phyloP scores from a whole-genome alignment of 1,140 invertebrate genomes.

The Neomicropteryx cornuta region DNA sequence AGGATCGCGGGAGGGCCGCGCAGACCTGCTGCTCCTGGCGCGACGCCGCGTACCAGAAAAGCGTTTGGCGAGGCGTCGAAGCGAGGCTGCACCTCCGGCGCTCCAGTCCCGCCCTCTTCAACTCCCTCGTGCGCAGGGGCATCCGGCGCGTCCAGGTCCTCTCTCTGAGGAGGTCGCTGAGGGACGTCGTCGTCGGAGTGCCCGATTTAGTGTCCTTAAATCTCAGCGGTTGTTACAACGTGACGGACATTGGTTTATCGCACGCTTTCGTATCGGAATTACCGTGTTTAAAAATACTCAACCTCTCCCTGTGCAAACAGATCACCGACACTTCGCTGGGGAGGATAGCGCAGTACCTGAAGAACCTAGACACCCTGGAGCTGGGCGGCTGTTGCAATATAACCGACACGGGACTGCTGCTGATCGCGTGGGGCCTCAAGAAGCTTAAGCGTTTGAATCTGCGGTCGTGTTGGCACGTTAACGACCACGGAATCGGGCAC shows the following conservation, averaged over 20 bases:
- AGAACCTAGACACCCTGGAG: constrained; percentile 78
- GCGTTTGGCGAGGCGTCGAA: constrained; percentile 87
- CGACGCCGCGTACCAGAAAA: constrained; percentile 83
- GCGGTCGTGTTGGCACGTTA: constrained; percentile 84
- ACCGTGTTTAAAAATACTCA: constrained; percentile 63
- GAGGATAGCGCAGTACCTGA: constrained; percentile 73
- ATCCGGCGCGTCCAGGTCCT: constrained; percentile 83
- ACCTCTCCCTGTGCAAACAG: constrained; percentile 90
- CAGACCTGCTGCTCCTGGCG: constrained; percentile 85
- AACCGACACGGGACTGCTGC: constrained; percentile 73
- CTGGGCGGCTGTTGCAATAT: constrained; percentile 85
- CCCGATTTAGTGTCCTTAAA: constrained; percentile 81
- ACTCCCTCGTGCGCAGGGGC: constrained; percentile 74
- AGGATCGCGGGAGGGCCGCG: constrained; percentile 78
- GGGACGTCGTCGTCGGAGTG: constrained; percentile 77
- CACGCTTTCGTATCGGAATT: constrained; percentile 68
- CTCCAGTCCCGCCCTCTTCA: constrained; percentile 72
- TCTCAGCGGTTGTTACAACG: constrained; percentile 86
- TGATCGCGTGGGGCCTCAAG: constrained; percentile 77
- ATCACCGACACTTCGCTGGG: constrained; percentile 77
- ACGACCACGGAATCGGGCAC: constrained; percentile 79
- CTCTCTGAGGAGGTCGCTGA: constrained; percentile 69
- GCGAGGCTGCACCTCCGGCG: constrained; percentile 79
- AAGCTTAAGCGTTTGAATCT: constrained; percentile 76
- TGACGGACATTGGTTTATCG: constrained; percentile 70